Evolutionary conservation across 2,113 vertebrate species (phyloP).

Genomic region (Aphyosemion australe): DNA sequence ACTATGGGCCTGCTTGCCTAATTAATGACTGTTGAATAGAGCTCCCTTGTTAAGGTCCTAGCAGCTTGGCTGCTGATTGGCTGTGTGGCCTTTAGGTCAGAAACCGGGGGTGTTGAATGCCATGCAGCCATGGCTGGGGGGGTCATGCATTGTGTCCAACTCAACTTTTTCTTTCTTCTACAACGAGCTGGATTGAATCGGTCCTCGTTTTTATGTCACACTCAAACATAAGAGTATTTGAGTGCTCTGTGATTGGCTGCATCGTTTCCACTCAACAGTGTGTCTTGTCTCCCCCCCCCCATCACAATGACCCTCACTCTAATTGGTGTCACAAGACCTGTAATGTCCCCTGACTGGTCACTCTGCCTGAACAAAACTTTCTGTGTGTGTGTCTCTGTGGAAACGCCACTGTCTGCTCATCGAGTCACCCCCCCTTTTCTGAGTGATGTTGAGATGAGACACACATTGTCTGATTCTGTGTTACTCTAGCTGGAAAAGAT

Average conservation of each 20-base stretch:
- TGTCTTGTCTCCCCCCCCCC: slow-evolving; percentile 40
- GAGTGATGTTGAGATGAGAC: slow-evolving; percentile 46
- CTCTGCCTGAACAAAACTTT: slow-evolving; percentile 56
- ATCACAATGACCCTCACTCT: slow-evolving; percentile 47
- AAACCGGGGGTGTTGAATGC: slow-evolving; percentile 22
- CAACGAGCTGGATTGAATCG: background rate
- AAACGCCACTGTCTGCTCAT: slow-evolving; percentile 25
- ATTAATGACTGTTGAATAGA: slow-evolving; percentile 13
- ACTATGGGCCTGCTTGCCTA: slow-evolving; percentile 5
- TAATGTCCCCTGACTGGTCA: slow-evolving; percentile 43
- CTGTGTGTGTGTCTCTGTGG: slow-evolving; percentile 36
- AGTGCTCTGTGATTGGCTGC: slow-evolving; percentile 1
- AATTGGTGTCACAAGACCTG: slow-evolving; percentile 72
- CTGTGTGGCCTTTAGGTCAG: slow-evolving; percentile 19
- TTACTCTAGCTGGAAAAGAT: background rate
- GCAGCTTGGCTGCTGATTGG: slow-evolving; percentile 24
- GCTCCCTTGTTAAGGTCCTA: slow-evolving; percentile 18
- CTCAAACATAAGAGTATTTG: fast-evolving
- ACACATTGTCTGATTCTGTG: slow-evolving; percentile 1
- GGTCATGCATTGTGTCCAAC: slow-evolving; percentile 5
- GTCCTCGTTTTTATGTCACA: background rate
- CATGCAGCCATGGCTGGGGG: slow-evolving; percentile 14
- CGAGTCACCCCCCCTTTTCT: slow-evolving; percentile 48
- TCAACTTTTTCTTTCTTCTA: background rate
- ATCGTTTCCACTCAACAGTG: slow-evolving; percentile 7